Conservation (phyloP, 2,113 vertebrate genomes). For the Xiphorhynchus elegans region DNA sequence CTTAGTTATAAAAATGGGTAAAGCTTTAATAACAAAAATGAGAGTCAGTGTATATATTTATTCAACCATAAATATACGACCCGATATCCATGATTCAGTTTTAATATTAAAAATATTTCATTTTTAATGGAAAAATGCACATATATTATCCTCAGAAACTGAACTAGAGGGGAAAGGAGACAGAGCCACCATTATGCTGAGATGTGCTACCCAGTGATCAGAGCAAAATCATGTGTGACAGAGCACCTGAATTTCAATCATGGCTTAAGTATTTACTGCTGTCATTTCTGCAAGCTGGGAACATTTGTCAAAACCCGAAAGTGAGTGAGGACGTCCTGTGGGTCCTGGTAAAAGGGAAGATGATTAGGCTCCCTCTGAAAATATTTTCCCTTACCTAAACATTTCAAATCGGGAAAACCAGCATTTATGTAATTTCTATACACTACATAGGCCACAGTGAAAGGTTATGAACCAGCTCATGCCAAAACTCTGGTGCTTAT, state of each 20-base stretch:
- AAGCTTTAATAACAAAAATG: not conserved
- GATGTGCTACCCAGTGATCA: not conserved
- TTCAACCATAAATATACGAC: not conserved
- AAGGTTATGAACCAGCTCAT: not conserved
- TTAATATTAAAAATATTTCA: not conserved
- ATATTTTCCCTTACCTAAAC: not conserved
- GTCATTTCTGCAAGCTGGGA: not conserved
- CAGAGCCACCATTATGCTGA: not conserved
- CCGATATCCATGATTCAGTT: not conserved
- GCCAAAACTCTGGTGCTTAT: not conserved
- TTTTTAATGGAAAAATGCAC: not conserved
- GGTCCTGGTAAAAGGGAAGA: not conserved
- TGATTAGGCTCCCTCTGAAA: not conserved
- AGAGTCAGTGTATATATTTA: not conserved
- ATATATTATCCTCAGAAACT: not conserved
- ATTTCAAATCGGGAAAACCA: not conserved
- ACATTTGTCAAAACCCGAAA: not conserved
- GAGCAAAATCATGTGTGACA: not conserved
- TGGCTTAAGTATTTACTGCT: not conserved
- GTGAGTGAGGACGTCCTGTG: not conserved
- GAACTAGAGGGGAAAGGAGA: not conserved
- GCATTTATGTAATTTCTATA: not conserved
- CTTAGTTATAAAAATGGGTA: not conserved
- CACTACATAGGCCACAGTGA: not conserved
- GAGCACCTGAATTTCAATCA: not conserved